Evolutionary conservation across 1,140 invertebrate species (phyloP).

Genomic region (Dolichoris vasculosae): DNA sequence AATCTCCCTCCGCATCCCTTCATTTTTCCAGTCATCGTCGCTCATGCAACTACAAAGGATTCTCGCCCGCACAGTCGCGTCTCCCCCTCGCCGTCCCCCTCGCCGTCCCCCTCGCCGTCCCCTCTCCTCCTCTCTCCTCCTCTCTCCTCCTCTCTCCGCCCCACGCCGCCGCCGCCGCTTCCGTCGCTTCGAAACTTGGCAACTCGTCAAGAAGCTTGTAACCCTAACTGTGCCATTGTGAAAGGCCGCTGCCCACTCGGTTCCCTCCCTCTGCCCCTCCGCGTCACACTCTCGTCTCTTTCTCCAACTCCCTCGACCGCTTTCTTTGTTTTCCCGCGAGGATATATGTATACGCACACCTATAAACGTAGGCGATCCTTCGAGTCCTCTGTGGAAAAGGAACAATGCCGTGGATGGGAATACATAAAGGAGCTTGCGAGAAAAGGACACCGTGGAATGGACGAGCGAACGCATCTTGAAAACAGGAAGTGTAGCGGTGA

Average conservation of each 20-base stretch:
- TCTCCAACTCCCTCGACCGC: neutral
- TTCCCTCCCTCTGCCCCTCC: neutral
- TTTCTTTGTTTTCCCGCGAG: slow-evolving; percentile 2
- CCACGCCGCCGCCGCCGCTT: too few species aligned
- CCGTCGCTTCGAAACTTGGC: slow-evolving; percentile 67
- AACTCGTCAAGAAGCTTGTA: slow-evolving; percentile 71
- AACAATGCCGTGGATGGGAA: neutral
- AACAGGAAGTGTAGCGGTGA: neutral
- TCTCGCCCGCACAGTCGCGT: slow-evolving; percentile 47
- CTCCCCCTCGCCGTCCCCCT: too few species aligned
- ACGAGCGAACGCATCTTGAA: neutral
- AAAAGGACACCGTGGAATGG: neutral
- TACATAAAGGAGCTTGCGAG: neutral
- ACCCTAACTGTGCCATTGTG: slow-evolving; percentile 70
- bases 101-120: too few species aligned
- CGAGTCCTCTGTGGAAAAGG: neutral
- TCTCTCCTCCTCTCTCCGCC: too few species aligned
- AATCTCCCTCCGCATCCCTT: slow-evolving; percentile 39
- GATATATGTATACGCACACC: neutral
- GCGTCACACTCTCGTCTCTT: too few species aligned
- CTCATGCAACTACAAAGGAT: slow-evolving; percentile 25
- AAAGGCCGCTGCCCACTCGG: slow-evolving; percentile 54
- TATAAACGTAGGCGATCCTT: neutral
- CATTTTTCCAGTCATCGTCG: slow-evolving; percentile 53
- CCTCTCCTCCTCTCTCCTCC: too few species aligned